Conservation (phyloP, 2,888 invertebrate species). For the Drosophila pegasa region DNA sequence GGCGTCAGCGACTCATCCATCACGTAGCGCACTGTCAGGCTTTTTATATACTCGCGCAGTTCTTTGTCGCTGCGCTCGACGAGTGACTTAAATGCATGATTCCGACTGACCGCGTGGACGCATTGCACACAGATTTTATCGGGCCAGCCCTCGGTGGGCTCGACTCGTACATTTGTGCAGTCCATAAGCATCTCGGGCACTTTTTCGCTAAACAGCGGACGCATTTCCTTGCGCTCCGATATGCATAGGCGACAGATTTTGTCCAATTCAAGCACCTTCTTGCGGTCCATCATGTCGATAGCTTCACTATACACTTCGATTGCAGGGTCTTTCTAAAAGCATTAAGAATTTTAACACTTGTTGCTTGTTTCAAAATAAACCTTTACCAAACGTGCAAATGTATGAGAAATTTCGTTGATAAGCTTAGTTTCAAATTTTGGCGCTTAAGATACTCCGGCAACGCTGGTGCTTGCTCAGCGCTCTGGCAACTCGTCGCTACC, state of each 20-base stretch:
- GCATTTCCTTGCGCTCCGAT: slow-evolving; percentile 88
- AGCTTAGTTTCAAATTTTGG: slow-evolving; percentile 27
- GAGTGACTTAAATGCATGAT: slow-evolving; percentile 87
- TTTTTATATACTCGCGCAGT: slow-evolving; percentile 86
- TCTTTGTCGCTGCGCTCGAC: slow-evolving; percentile 87
- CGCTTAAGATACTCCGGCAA: slow-evolving; percentile 41
- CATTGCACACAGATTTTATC: slow-evolving; percentile 88
- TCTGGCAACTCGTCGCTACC: slow-evolving; percentile 40
- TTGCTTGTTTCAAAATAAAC: slow-evolving; percentile 9
- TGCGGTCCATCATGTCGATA: slow-evolving; percentile 80
- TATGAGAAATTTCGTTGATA: slow-evolving; percentile 48
- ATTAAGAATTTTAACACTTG: slow-evolving; percentile 21
- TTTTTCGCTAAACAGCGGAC: slow-evolving; percentile 88
- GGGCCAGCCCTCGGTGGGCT: slow-evolving; percentile 87
- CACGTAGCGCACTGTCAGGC: slow-evolving; percentile 83
- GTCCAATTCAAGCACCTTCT: slow-evolving; percentile 85
- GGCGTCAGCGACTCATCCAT: slow-evolving; percentile 75
- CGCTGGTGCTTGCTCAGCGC: slow-evolving; percentile 22
- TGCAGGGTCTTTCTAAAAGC: slow-evolving; percentile 14
- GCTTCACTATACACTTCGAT: slow-evolving; percentile 2
- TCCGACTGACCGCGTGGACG: slow-evolving; percentile 88
- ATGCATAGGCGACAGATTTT: slow-evolving; percentile 89
- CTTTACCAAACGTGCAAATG: slow-evolving; percentile 15
- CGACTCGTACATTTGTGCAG: slow-evolving; percentile 87
- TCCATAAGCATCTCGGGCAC: slow-evolving; percentile 89